A percentile compares a stretch with the other conserved stretches of the same genome.
Conservation (phyloP, 1,140 invertebrate species). For the Brachystomella parvula region DNA sequence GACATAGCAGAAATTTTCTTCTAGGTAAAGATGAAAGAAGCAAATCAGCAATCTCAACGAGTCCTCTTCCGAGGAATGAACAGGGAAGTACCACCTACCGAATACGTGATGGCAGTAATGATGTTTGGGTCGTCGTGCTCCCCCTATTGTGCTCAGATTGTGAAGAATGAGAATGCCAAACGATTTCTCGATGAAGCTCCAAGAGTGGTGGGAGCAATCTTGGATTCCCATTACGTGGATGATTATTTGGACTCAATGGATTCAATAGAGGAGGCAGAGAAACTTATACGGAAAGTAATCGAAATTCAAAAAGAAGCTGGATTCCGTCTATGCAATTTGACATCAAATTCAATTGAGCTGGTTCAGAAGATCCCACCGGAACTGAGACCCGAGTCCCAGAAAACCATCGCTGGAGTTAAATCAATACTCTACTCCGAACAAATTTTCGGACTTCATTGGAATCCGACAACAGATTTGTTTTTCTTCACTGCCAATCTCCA, state of each 20-base stretch:
- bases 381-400: neutral
- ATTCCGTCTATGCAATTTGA: constrained; percentile 17
- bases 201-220: constrained; percentile 12
- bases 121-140: constrained; percentile 31
- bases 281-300: constrained; percentile 7
- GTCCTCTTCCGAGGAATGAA: constrained; percentile 26
- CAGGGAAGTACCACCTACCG: neutral
- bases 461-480: constrained; percentile 12
- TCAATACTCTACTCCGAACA: neutral
- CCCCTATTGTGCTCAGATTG: constrained; percentile 14
- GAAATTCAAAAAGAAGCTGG: constrained; percentile 8
- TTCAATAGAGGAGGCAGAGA: constrained; percentile 21
- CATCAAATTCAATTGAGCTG: neutral
- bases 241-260: constrained; percentile 26
- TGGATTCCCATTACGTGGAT: constrained; percentile 25
- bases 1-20: constrained; percentile 31
- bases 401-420: neutral
- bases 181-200: constrained; percentile 10
- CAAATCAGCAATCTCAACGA: constrained; percentile 15
- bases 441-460: constrained; percentile 16
- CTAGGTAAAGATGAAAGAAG: constrained; percentile 6
- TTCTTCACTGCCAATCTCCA: neutral
- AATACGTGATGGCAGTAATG: constrained; percentile 18
- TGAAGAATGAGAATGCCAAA: constrained; percentile 23
- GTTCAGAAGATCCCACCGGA: neutral